Evolutionary conservation across 2,113 vertebrate genomes (phyloP).

Genomic region (Lycocorax pyrrhopterus): DNA sequence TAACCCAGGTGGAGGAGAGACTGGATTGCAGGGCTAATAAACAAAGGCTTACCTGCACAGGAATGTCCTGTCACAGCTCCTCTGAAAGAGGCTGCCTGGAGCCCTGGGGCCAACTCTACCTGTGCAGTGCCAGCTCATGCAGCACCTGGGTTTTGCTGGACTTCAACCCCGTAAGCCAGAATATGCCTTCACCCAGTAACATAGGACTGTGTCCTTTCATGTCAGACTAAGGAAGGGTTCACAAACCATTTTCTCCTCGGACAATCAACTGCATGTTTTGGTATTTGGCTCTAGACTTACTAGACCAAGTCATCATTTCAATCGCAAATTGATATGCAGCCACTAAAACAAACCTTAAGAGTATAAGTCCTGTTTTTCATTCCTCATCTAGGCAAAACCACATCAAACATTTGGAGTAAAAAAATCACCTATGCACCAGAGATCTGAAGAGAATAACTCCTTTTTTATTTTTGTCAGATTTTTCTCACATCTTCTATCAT

Average conservation of each 20-base stretch:
- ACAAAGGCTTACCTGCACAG: neutral
- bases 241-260: neutral
- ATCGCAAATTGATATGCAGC: neutral
- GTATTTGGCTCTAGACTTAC: neutral
- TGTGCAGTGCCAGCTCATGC: neutral
- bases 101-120: neutral
- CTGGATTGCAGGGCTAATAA: neutral
- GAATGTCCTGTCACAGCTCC: neutral
- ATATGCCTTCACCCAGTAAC: neutral
- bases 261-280: neutral
- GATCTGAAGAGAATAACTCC: neutral
- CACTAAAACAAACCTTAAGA: neutral
- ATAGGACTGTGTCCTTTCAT: neutral
- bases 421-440: neutral
- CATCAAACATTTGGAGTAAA: neutral
- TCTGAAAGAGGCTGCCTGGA: neutral
- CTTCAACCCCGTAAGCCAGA: neutral
- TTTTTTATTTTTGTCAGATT: neutral
- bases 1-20: neutral
- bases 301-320: neutral
- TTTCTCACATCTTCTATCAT: neutral
- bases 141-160: neutral
- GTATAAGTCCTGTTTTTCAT: neutral
- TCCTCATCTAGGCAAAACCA: neutral
- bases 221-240: neutral